Conservation (phyloP, 2,797 vertebrate genomes). For the Zalophus californianus region DNA sequence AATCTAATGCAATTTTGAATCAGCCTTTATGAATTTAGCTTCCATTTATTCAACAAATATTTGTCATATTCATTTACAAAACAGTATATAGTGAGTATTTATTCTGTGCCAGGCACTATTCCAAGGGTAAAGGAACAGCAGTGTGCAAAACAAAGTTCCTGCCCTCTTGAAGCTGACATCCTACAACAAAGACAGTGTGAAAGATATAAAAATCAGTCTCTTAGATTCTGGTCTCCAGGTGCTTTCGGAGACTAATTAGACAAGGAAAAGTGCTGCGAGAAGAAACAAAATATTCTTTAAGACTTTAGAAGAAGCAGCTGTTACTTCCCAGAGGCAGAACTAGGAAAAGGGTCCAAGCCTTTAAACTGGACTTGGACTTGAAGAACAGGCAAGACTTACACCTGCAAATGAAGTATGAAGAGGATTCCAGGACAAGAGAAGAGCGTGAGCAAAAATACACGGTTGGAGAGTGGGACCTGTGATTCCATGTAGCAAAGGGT, state of each 20-base stretch:
- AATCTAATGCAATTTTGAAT: not conserved
- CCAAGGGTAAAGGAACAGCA: not conserved
- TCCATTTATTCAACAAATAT: conserved; percentile 11
- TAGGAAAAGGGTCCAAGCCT: not conserved
- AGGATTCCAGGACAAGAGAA: not conserved
- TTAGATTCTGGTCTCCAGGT: not conserved
- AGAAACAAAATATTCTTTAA: not conserved
- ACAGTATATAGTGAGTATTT: not conserved
- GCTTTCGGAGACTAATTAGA: not conserved
- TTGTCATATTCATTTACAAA: not conserved
- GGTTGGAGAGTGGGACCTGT: too few species aligned
- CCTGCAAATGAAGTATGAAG: not conserved
- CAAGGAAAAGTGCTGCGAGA: not conserved
- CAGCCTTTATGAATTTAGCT: not conserved
- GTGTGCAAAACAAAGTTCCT: not conserved
- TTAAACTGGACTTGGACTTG: not conserved
- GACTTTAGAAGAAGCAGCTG: not conserved
- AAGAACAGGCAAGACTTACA: not conserved
- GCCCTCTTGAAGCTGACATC: not conserved
- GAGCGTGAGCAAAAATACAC: not conserved
- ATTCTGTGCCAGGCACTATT: not conserved
- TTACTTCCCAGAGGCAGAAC: not conserved
- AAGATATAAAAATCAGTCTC: not conserved
- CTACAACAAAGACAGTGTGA: not conserved
- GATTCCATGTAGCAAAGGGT: not conserved